Conservation (phyloP, 1,140 invertebrate species). For the Lucilia sericata region DNA sequence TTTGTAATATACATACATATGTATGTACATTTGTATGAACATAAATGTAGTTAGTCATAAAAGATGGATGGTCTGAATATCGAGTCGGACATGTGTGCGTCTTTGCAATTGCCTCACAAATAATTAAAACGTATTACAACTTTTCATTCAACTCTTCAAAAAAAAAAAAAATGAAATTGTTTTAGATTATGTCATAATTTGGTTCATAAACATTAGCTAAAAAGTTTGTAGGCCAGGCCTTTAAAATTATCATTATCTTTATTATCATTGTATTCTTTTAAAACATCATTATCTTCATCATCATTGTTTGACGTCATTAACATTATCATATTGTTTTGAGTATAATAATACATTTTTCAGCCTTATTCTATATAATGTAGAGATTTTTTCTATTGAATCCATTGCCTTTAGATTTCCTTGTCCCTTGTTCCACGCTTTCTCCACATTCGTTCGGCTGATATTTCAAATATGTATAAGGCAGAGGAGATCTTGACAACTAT, state of each 20-base stretch:
- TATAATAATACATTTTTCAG: not conserved
- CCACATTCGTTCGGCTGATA: too few relatives aligned
- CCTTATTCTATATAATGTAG: not conserved
- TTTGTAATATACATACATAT: not conserved
- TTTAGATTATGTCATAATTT: slow-evolving; percentile 24
- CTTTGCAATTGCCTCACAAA: not conserved
- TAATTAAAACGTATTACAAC: not conserved
- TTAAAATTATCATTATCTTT: not conserved
- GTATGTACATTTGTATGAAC: not conserved
- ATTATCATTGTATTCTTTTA: not conserved
- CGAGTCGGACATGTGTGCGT: not conserved
- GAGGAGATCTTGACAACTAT: too few relatives aligned
- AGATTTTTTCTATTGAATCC: too few relatives aligned
- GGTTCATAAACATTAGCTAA: slow-evolving; percentile 18
- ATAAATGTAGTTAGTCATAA: too few relatives aligned
- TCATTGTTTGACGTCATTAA: too few relatives aligned
- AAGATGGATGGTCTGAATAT: too few relatives aligned
- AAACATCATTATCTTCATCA: not conserved
- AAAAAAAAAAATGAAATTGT: not conserved
- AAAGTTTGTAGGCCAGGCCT: slow-evolving; percentile 19
- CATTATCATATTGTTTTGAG: too few relatives aligned
- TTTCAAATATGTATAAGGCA: too few relatives aligned
- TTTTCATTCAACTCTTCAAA: not conserved
- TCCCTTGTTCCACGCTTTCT: too few relatives aligned
- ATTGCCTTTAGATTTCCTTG: too few relatives aligned